Evolutionary conservation across 2,113 vertebrate species (phyloP).

Genomic region (Cervus canadensis): DNA sequence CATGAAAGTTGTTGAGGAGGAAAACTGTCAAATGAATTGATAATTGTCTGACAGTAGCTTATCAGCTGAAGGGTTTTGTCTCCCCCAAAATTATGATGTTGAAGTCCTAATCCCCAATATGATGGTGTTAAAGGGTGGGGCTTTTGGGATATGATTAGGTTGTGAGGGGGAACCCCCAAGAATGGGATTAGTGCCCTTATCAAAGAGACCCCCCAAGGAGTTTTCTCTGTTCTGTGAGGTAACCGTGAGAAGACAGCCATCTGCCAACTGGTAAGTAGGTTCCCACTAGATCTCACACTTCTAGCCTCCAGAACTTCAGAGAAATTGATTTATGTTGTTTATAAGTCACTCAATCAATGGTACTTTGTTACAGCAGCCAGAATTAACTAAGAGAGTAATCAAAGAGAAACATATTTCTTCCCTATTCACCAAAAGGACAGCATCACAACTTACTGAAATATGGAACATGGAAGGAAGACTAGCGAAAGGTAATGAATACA

Average conservation of each 20-base stretch:
- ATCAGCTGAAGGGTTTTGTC: background rate
- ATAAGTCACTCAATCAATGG: background rate
- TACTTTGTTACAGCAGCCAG: background rate
- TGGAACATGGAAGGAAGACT: background rate
- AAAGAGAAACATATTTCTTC: background rate
- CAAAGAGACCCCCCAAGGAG: background rate
- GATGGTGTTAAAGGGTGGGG: background rate
- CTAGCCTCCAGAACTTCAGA: background rate
- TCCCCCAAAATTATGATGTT: background rate
- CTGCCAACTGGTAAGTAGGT: background rate
- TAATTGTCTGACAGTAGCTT: background rate
- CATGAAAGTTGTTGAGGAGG: background rate
- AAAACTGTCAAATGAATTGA: background rate
- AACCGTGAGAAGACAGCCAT: background rate
- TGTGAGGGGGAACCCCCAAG: background rate
- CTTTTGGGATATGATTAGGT: background rate
- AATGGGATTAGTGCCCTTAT: background rate
- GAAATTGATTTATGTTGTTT: background rate
- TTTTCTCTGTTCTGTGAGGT: background rate
- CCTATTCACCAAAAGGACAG: background rate
- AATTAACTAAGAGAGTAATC: background rate
- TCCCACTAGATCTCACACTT: background rate
- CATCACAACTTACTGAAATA: background rate
- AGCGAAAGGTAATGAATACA: background rate
- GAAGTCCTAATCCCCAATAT: background rate